A percentile compares a stretch with the other conserved stretches of the same genome.
Conservation (phyloP, 2,113 vertebrate genomes). For the Cinclus cinclus region DNA sequence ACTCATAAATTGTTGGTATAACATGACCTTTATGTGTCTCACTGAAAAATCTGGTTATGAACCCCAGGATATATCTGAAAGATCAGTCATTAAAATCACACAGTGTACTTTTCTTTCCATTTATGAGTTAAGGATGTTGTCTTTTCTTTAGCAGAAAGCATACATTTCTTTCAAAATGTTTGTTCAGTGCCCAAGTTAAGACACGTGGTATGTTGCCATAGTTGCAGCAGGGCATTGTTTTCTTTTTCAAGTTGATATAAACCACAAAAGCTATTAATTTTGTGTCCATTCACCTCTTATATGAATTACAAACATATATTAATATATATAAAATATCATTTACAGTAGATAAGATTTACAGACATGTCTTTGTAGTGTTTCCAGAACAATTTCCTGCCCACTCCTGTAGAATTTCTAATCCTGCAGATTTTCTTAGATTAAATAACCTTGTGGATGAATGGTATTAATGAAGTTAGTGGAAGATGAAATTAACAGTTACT, state of each 20-base stretch:
- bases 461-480: background rate
- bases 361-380: background rate
- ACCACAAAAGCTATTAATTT: background rate
- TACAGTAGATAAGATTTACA: background rate
- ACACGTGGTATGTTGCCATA: background rate
- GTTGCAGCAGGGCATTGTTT: background rate
- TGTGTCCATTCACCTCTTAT: background rate
- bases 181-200: background rate
- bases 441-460: background rate
- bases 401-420: background rate
- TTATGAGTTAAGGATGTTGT: background rate
- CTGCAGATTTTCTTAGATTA: background rate
- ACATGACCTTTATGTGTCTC: background rate
- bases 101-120: background rate
- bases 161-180: background rate
- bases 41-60: background rate
- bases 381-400: background rate
- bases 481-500: background rate
- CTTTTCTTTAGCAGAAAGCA: background rate
- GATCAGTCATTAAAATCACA: background rate
- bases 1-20: background rate
- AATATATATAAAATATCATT: background rate
- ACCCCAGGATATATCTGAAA: background rate
- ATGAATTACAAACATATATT: background rate
- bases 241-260: background rate